Evolutionary conservation across 2,888 invertebrate genomes (phyloP).

Genomic region (Diabrotica balteata): DNA sequence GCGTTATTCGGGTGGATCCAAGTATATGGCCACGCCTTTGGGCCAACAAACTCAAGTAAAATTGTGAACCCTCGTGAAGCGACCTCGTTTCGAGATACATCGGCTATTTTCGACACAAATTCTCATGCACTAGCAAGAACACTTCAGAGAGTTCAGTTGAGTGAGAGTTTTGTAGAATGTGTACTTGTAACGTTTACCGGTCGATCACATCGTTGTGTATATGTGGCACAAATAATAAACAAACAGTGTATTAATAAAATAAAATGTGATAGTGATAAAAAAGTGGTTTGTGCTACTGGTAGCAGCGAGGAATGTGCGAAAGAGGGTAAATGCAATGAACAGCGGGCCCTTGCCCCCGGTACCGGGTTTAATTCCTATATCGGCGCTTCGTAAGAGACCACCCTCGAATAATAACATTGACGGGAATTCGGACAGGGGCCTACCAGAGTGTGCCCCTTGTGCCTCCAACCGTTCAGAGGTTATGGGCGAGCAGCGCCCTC

Average conservation of each 20-base stretch:
- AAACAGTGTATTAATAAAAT: background rate
- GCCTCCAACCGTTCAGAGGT: conserved; percentile 51
- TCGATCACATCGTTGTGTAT: conserved; percentile 22
- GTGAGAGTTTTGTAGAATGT: conserved; percentile 40
- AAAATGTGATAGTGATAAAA: conserved; percentile 19
- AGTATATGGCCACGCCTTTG: conserved; percentile 46
- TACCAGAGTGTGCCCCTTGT: conserved; percentile 52
- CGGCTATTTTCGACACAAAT: conserved; percentile 50
- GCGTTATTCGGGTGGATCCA: conserved; percentile 48
- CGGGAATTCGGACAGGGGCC: conserved; percentile 43
- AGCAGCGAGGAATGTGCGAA: conserved; percentile 40
- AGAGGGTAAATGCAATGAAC: conserved; percentile 54
- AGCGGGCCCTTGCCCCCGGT: conserved; percentile 59
- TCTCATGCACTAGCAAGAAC: conserved; percentile 54
- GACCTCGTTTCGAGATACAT: conserved; percentile 45
- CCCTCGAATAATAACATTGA: conserved; percentile 40
- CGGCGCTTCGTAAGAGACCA: conserved; percentile 54
- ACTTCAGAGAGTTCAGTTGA: conserved; percentile 51
- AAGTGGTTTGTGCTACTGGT: conserved; percentile 26
- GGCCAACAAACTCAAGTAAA: conserved; percentile 54
- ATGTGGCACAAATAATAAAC: conserved; percentile 28
- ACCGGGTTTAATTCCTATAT: conserved; percentile 60
- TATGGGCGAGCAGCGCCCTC: conserved; percentile 60
- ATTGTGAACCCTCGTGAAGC: conserved; percentile 47
- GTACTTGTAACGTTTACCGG: conserved; percentile 34